Base-by-base conservation (phyloP, 2,113 vertebrate genomes). In the Anthoscopus minutus region DNA sequence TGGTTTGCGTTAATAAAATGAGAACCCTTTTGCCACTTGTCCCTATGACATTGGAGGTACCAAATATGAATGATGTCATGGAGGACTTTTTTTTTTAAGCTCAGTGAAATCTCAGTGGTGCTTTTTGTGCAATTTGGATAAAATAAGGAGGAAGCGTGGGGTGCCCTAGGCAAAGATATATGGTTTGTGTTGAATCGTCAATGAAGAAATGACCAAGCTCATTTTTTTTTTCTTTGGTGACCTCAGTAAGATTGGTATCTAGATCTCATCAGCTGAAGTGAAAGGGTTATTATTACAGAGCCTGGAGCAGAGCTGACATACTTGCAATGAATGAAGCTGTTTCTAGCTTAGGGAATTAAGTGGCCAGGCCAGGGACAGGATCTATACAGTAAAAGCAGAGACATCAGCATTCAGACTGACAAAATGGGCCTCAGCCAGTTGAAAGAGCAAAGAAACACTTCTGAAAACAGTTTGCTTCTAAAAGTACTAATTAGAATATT, bases 261-360 rank as follows among this genome's bases (percentile, higher is more conserved):
- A 89, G 83, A 97, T 96, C 88, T 96, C 93, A 92, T 93, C 95
- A 95, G 73, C 83, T 92, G 93, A 95, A 97, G 91, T 94, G 92
- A 96, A 96, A 96, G 83, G 57, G 88, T 95, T 96, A 96, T 96
- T 96, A 92, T 93, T 93, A 90, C 60, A 84, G 89, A 96, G 86
- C 95, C 95, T 93, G 94, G 64, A 95, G 93, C 89, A 91, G 48
- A 62, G 78, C 80, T 92, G 86, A 92, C 82, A 92, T 64, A 42
- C 53, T 91, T 89, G 67, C 89, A 81, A 61, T 80, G 92, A 94
- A 89, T 88, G 93, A 86, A 96, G 53, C 73, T 61, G 88, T 88
- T 96, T 93, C 82, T 65, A 66, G 67, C 81, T 88, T 33, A 45
- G 77, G 87, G 91, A 91, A 95, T 95, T 92, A 88, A 96, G 73